Evolutionary conservation across 2,888 invertebrate genomes (phyloP), one percentile per base, ranked within the genome.

Genomic region (Torymus texanus): DNA sequence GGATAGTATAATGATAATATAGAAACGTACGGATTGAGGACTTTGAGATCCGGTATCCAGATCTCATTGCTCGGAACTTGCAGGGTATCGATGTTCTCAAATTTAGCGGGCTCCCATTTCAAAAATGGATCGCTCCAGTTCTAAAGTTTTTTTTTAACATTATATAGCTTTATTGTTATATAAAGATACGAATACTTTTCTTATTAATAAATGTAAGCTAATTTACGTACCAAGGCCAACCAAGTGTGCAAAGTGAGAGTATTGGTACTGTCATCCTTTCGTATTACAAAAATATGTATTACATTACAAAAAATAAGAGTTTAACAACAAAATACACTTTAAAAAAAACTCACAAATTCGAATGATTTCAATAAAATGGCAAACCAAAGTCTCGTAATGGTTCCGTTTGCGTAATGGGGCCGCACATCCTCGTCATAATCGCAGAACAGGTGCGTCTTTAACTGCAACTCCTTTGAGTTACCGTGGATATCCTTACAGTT

Each of bases 11-110:
- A 65, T 3, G 68, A 13, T 18, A 56, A 51, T 50, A 55, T 8
- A 51, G 81, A 29, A 29, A 29, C 89, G 89, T 88, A 92, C 93
- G 92, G 91, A 85, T 96, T 96, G 84, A 94, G 95, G 14, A 95
- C 88, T 0, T 94, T 92, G 85, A 96, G 91, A 83, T 94, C 94
- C 0, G 96, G 96, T 11, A 92, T 91, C 96, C 96, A 97, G 73
- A 97, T 92, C 80, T 93, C 91, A 72, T 92, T 90, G 82, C 93
- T 93, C 11, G 92, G 92, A 13, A 95, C 88, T 83, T 93, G 92
- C 10, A 94, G 65, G 89, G 65, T 91, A 91, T 91, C 90, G 24
- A 96, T 91, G 78, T 92, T 92, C n/a, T 93, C 93, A 85, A 93
- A 95, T 4, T 94, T 92, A 4, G 89, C 88, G 0, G 95, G 94